phyloP scores from a whole-genome alignment of 2,113 vertebrate genomes.

The Chascanopsetta lugubris region DNA sequence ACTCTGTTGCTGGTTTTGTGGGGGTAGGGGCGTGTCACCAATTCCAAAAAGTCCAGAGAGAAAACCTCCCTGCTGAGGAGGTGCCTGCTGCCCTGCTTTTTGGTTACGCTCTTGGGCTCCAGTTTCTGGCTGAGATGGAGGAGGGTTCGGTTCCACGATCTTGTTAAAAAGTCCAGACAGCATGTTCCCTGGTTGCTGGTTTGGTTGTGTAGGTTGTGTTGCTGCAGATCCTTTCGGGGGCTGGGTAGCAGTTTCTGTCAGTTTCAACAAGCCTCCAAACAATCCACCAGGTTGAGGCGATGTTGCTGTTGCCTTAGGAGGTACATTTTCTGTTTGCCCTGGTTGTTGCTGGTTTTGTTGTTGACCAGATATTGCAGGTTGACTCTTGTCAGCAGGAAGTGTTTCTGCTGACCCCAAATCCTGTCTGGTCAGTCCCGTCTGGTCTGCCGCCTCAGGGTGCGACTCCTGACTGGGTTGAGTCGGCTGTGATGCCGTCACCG shows the following conservation, averaged over 20 bases:
- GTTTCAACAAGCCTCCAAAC: constrained; percentile 71
- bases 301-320: constrained; percentile 32
- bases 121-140: constrained; percentile 40
- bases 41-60: constrained; percentile 82
- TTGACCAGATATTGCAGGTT: constrained; percentile 20
- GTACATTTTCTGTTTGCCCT: constrained; percentile 31
- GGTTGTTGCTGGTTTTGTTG: constrained; percentile 40
- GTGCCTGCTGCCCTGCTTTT: constrained; percentile 44
- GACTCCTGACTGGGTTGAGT: constrained; percentile 38
- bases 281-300: constrained; percentile 65
- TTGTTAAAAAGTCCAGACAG: constrained; percentile 78
- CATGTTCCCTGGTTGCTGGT: constrained; percentile 59
- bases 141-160: constrained; percentile 61
- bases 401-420: constrained; percentile 40
- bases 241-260: constrained; percentile 58
- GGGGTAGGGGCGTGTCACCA: constrained; percentile 48
- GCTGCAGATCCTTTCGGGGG: constrained; percentile 35
- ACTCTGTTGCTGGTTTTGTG: constrained; percentile 44
- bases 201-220: constrained; percentile 38
- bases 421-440: constrained; percentile 28
- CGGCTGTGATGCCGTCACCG: constrained; percentile 58
- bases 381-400: constrained; percentile 16
- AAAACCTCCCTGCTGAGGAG: constrained; percentile 72
- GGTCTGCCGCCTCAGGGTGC: constrained; percentile 23
- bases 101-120: constrained; percentile 36